Percentiles rank a stretch among this genome's conserved stretches.
Conservation (phyloP, 1,140 invertebrate genomes). For the Dufourea novaeangliae region DNA sequence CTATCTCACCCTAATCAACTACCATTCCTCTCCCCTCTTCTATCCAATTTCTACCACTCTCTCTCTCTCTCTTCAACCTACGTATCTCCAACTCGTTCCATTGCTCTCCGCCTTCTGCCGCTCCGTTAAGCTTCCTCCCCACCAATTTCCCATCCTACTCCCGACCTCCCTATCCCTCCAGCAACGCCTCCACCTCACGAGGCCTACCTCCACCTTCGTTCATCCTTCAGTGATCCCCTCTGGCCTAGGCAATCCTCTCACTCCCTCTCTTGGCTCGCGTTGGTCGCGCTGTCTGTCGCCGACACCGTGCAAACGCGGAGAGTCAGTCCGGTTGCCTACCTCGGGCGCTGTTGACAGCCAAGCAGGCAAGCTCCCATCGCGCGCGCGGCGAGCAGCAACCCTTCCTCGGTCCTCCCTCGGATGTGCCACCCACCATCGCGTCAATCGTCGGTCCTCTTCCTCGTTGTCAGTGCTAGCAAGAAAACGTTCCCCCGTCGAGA, state of each 20-base stretch:
- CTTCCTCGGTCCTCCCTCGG: background rate
- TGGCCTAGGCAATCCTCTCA: background rate
- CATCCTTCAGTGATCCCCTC: too few relatives aligned
- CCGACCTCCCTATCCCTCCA: too few relatives aligned
- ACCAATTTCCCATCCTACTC: constrained; percentile 3
- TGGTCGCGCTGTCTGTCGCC: constrained; percentile 48
- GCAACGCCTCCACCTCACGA: too few relatives aligned
- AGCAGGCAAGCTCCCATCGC: constrained; percentile 29
- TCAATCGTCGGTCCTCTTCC: too few relatives aligned
- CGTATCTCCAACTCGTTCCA: background rate
- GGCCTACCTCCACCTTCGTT: too few relatives aligned
- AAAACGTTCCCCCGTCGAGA: constrained; percentile 13
- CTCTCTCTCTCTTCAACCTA: background rate
- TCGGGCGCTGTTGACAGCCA: constrained; percentile 65
- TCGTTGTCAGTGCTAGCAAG: background rate
- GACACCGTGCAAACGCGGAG: constrained; percentile 45
- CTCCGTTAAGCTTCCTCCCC: too few relatives aligned
- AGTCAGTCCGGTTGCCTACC: constrained; percentile 72
- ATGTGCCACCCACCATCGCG: constrained; percentile 26
- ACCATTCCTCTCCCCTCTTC: too few relatives aligned
- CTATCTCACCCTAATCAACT: too few relatives aligned
- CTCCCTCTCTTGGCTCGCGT: constrained; percentile 10
- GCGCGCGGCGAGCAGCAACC: constrained; percentile 13
- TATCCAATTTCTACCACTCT: too few relatives aligned
- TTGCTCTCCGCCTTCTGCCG: background rate